These are phyloP conservation scores for Cerceris ruficornis DNA, from an alignment of 2,888 invertebrate genomes.

Conservation along the genomic window DNA sequence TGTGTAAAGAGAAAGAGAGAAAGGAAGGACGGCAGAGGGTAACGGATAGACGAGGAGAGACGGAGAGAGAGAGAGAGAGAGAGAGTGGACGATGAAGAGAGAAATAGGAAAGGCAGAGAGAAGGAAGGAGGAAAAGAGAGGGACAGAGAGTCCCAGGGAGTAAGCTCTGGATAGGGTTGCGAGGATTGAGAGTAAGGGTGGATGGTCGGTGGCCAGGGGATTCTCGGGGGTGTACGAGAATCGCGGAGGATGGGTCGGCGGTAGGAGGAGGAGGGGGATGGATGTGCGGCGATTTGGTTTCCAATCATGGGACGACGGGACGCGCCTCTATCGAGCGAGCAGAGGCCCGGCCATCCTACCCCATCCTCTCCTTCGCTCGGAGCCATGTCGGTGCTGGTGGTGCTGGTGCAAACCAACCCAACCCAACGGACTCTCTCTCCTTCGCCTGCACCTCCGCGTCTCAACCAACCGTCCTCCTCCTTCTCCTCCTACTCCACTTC, in stretches of 20 bases:
- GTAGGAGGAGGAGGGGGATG: conserved; percentile 73
- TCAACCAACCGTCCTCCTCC: conserved; percentile 61
- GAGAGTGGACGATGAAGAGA: conserved; percentile 33
- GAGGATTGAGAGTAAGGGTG: conserved; percentile 73
- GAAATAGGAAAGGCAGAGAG: conserved; percentile 46
- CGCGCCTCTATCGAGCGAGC: conserved; percentile 82
- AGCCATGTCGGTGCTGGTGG: conserved; percentile 76
- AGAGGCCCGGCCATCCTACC: conserved; percentile 80
- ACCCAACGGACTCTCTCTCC: conserved; percentile 67
- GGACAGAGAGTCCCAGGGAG: conserved; percentile 60
- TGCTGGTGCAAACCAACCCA: conserved; percentile 78
- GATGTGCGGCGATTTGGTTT: conserved; percentile 82
- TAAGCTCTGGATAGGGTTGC: conserved; percentile 73
- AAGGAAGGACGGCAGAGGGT: conserved; percentile 40
- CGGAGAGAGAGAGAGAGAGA: conserved; percentile 26
- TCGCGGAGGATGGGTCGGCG: conserved; percentile 54
- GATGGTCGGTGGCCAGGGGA: conserved; percentile 64
- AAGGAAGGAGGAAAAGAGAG: conserved; percentile 60
- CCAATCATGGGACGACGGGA: conserved; percentile 82
- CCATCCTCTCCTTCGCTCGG: conserved; percentile 75
- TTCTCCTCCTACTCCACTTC: conserved; percentile 50
- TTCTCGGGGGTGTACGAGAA: conserved; percentile 56
- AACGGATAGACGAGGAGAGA: conserved; percentile 36
- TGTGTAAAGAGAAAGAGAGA: conserved; percentile 29
- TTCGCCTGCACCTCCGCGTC: conserved; percentile 68